These are phyloP conservation scores for Ctenochaetus hawaiiensis DNA, from an alignment of 2,797 vertebrate species.

Conservation along the genomic window DNA sequence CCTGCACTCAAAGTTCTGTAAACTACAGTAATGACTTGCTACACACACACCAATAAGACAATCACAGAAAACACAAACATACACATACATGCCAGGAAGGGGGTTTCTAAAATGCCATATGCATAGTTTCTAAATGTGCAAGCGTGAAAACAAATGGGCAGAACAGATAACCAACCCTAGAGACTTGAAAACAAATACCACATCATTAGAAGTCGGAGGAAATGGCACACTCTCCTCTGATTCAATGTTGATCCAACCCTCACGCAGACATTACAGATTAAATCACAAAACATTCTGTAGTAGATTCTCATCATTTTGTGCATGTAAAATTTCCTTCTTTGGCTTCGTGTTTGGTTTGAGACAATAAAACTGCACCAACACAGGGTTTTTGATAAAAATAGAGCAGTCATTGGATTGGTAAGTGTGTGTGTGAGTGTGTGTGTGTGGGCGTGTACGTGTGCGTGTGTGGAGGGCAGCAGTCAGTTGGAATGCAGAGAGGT, in stretches of 20 bases:
- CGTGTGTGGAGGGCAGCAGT: slow-evolving; percentile 53
- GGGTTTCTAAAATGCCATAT: slow-evolving; percentile 10
- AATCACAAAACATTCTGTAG: slow-evolving; percentile 41
- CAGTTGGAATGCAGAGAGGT: slow-evolving; percentile 82
- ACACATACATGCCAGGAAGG: slow-evolving; percentile 1
- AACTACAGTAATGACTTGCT: background rate
- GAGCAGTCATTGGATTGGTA: slow-evolving; percentile 18
- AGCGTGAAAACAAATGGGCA: slow-evolving; percentile 30
- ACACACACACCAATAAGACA: background rate
- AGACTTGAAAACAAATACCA: slow-evolving; percentile 54
- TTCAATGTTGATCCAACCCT: slow-evolving; percentile 61
- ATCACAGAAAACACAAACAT: slow-evolving; percentile 2
- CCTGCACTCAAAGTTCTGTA: too few species aligned
- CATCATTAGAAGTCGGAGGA: slow-evolving; percentile 41
- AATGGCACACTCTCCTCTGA: slow-evolving; percentile 22
- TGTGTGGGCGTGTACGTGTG: slow-evolving; percentile 3
- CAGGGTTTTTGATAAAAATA: slow-evolving; percentile 34
- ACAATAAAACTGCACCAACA: slow-evolving; percentile 25
- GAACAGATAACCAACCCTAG: slow-evolving; percentile 47
- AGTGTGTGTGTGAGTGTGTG: slow-evolving; percentile 15
- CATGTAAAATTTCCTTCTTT: slow-evolving; percentile 57
- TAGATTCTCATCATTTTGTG: slow-evolving; percentile 38
- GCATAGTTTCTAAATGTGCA: slow-evolving; percentile 54
- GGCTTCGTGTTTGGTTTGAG: slow-evolving; percentile 38
- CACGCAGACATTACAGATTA: slow-evolving; percentile 28